Percentiles rank a stretch among this genome's conserved stretches.
These are phyloP conservation scores for Pholis gunnellus DNA, from an alignment of 2,113 vertebrate genomes.

Conservation along the genomic window DNA sequence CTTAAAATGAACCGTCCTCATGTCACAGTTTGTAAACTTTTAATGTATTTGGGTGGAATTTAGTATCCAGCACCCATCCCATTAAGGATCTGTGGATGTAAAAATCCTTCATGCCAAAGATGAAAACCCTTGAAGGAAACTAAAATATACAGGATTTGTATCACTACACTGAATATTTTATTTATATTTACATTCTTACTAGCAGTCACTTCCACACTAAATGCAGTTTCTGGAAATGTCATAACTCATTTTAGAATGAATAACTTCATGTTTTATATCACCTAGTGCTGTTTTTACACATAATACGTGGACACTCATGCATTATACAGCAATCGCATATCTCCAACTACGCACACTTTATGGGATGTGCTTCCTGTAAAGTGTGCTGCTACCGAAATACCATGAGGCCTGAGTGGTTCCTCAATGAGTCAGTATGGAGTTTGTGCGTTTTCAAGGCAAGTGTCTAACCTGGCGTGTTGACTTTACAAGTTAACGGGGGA, in stretches of 20 bases:
- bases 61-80: neutral
- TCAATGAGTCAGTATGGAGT: constrained; percentile 56
- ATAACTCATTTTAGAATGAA: neutral
- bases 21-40: neutral
- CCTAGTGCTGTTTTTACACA: neutral
- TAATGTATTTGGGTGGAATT: neutral
- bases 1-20: neutral
- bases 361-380: constrained; percentile 15
- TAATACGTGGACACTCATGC: neutral
- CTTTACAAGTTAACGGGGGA: constrained; percentile 27
- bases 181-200: neutral
- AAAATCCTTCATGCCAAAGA: neutral
- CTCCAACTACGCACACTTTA: neutral
- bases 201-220: neutral
- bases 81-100: neutral
- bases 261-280: neutral
- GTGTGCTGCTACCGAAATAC: neutral
- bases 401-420: neutral
- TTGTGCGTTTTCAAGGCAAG: constrained; percentile 20
- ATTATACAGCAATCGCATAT: neutral
- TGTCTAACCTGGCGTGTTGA: constrained; percentile 15
- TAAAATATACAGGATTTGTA: neutral
- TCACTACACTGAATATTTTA: neutral
- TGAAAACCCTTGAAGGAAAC: neutral
- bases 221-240: neutral